These are phyloP conservation scores for Terebella lapidaria DNA, from an alignment of 2,888 invertebrate species.

Conservation along the genomic window DNA sequence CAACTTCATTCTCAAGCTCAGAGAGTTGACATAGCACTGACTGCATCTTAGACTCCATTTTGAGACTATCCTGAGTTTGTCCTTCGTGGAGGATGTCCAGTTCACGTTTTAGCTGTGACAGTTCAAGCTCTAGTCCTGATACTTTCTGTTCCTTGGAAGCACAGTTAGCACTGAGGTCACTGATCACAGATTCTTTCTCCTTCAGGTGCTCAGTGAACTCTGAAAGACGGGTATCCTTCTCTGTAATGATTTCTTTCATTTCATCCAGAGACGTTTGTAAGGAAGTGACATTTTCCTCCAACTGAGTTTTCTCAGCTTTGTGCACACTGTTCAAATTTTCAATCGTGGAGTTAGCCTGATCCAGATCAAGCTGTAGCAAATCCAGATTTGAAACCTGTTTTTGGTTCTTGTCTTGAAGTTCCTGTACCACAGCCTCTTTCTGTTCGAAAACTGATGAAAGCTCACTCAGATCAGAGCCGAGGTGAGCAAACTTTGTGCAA, in stretches of 20 bases:
- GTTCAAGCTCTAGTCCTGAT: neutral
- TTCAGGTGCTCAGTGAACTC: neutral
- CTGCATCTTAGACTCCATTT: slow-evolving; percentile 25
- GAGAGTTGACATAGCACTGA: slow-evolving; percentile 33
- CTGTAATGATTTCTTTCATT: neutral
- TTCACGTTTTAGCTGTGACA: neutral
- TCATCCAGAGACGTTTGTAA: neutral
- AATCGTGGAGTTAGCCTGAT: neutral
- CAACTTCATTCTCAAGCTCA: slow-evolving; percentile 33
- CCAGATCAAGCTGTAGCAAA: neutral
- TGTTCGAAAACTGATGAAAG: neutral
- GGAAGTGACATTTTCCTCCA: neutral
- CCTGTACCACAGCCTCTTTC: neutral
- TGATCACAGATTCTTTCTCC: neutral
- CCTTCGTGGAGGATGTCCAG: neutral
- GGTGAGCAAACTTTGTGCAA: neutral
- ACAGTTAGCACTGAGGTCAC: neutral
- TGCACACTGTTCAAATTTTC: neutral
- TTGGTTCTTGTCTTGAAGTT: neutral
- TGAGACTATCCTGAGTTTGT: neutral
- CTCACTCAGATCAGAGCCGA: neutral
- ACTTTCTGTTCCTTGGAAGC: neutral
- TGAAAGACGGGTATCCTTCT: neutral
- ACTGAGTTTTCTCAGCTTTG: neutral
- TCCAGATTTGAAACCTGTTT: neutral